Percentiles rank a stretch among this genome's conserved stretches.
phyloP scores from a whole-genome alignment of 2,113 vertebrate species.

The Brevimyrus niger region DNA sequence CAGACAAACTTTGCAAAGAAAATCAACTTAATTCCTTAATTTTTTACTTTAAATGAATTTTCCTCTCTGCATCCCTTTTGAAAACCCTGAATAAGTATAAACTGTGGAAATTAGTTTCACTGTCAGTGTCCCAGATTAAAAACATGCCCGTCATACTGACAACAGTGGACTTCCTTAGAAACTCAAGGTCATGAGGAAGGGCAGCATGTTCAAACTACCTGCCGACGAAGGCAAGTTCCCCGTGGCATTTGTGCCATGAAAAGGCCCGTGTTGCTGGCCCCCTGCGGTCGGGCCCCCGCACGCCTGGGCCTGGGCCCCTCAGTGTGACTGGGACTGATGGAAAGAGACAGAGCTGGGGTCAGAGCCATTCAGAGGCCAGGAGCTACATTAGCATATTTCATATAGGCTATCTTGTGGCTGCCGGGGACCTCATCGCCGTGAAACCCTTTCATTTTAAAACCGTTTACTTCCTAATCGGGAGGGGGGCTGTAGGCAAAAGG shows the following conservation, averaged over 20 bases:
- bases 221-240: not conserved
- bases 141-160: not conserved
- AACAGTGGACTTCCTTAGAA: not conserved
- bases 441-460: slow-evolving; percentile 20
- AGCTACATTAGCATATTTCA: slow-evolving; percentile 52
- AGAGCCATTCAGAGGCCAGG: slow-evolving; percentile 42
- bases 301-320: slow-evolving; percentile 38
- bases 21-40: not conserved
- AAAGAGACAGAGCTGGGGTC: slow-evolving; percentile 51
- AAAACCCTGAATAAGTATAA: not conserved
- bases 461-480: slow-evolving; percentile 21
- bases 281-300: slow-evolving; percentile 31
- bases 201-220: not conserved
- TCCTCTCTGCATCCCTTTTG: not conserved
- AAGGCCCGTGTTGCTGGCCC: not conserved
- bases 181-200: not conserved
- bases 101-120: not conserved
- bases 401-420: slow-evolving; percentile 48
- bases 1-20: not conserved
- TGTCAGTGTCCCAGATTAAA: not conserved
- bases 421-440: slow-evolving; percentile 7
- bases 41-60: not conserved
- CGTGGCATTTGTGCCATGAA: slow-evolving; percentile 21
- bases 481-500: slow-evolving; percentile 11
- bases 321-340: slow-evolving; percentile 51